Conservation (phyloP, 2,113 vertebrate genomes). For the Hirundichthys speculiger region DNA sequence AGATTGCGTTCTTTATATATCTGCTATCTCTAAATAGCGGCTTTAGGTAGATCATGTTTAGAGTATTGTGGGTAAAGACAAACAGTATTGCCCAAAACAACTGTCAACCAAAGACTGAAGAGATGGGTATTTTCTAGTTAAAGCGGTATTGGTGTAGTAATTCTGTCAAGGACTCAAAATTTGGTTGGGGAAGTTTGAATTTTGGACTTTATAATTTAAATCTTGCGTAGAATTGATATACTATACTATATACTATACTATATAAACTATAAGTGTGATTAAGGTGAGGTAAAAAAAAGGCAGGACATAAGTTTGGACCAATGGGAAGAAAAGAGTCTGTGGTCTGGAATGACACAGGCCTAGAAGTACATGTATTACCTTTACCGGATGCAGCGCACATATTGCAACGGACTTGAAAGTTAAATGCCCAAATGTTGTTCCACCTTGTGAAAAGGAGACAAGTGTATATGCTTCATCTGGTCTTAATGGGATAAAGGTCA, state of each 20-base stretch:
- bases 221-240: conserved; percentile 54
- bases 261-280: no score
- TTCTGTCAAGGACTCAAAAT: conserved; percentile 38
- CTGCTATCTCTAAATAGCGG: no score
- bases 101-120: conserved; percentile 11
- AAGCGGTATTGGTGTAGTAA: conserved; percentile 10
- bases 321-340: conserved; percentile 43
- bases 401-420: neutral
- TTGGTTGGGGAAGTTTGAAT: conserved; percentile 2
- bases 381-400: neutral
- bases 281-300: conserved; percentile 43
- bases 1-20: no score
- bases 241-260: no score
- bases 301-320: conserved; percentile 45
- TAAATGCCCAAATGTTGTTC: neutral
- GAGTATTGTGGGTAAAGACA: neutral
- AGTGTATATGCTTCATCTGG: neutral
- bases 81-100: neutral
- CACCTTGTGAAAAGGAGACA: neutral
- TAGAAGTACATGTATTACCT: conserved; percentile 5
- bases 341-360: conserved; percentile 27
- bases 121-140: neutral
- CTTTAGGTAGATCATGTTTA: neutral
- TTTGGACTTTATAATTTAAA: conserved; percentile 50
- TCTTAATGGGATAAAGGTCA: neutral